A percentile compares a stretch with the other conserved stretches of the same genome.
Conservation (phyloP, 30 jellyfish, hydroid and myxozoan genomes). For the Chrysaora quinquecirrha region DNA sequence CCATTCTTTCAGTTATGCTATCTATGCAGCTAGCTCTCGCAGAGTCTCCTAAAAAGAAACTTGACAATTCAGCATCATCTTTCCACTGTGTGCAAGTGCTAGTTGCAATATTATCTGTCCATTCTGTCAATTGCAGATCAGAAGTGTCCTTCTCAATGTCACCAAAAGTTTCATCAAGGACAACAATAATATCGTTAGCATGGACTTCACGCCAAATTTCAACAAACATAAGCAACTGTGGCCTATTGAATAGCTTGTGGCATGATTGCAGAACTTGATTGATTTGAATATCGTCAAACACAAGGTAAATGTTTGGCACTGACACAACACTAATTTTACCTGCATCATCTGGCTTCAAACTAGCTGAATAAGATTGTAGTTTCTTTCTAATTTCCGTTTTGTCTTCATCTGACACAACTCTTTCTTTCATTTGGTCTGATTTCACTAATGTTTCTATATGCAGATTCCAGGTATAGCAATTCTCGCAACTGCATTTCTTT, state of each 20-base stretch:
- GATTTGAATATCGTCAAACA: background rate
- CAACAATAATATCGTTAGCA: conserved; percentile 8
- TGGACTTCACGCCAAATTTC: conserved; percentile 17
- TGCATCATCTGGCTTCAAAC: background rate
- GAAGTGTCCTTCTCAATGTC: conserved; percentile 27
- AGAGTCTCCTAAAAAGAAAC: conserved; percentile 9
- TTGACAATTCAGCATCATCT: background rate
- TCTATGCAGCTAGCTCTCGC: background rate
- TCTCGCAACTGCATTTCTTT: background rate
- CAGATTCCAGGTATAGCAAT: background rate
- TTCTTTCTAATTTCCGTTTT: background rate
- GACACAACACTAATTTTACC: background rate
- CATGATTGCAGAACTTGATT: background rate
- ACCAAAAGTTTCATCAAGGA: conserved; percentile 7
- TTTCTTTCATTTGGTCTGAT: background rate
- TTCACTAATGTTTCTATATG: background rate
- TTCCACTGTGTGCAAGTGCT: background rate
- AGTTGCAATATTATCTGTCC: background rate
- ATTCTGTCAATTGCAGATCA: conserved; percentile 1
- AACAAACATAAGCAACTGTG: background rate
- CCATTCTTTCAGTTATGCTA: no score
- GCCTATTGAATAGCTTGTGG: background rate
- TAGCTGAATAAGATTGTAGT: background rate
- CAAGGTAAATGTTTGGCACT: background rate
- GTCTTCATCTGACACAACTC: background rate